A percentile compares a stretch with the other conserved stretches of the same genome.
Evolutionary conservation across 2,888 invertebrate genomes (phyloP).

Genomic region (Stenolophus ochropezus): DNA sequence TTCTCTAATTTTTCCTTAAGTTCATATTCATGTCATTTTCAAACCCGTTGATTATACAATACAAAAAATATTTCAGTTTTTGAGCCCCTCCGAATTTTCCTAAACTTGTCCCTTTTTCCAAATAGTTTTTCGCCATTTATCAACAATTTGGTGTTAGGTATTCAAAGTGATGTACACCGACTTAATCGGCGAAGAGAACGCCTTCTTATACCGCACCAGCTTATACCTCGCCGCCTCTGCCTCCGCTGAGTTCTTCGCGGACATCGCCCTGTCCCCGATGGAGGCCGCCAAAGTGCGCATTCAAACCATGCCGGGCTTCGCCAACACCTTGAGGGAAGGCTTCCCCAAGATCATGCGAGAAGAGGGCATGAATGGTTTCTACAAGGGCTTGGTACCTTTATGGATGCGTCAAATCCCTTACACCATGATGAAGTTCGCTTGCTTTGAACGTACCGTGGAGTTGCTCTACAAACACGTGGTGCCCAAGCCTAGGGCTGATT

Average conservation of each 20-base stretch:
- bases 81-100: no score
- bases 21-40: no score
- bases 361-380: slow-evolving; percentile 94
- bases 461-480: slow-evolving; percentile 92
- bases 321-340: slow-evolving; percentile 90
- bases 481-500: slow-evolving; percentile 94
- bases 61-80: no score
- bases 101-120: neutral
- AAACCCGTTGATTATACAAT: no score
- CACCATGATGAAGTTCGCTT: slow-evolving; percentile 99
- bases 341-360: slow-evolving; percentile 91
- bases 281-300: slow-evolving; percentile 97
- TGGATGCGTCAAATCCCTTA: slow-evolving; percentile 99
- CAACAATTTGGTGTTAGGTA: neutral
- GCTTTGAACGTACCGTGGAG: slow-evolving; percentile 98
- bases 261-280: slow-evolving; percentile 96
- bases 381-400: slow-evolving; percentile 96
- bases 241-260: slow-evolving; percentile 99
- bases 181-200: slow-evolving; percentile 91
- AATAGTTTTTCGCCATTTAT: neutral
- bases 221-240: slow-evolving; percentile 95
- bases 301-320: slow-evolving; percentile 96
- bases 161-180: slow-evolving; percentile 89
- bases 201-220: slow-evolving; percentile 90
- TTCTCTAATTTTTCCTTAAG: no score